phyloP scores from a whole-genome alignment of 2,113 vertebrate genomes.

The Megaleporinus macrocephalus region DNA sequence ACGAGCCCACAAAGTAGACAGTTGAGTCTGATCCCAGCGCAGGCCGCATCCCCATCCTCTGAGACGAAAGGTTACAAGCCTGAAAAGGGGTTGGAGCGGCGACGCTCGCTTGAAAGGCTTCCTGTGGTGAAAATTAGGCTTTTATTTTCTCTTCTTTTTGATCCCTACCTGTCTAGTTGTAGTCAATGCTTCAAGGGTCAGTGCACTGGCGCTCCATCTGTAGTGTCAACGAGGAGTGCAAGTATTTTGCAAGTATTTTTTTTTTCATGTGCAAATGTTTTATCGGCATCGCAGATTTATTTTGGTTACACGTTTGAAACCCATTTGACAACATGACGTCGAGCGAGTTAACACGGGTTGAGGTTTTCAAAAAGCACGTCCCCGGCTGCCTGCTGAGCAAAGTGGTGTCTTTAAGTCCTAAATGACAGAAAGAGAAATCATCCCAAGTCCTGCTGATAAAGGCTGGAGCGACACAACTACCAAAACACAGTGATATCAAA shows the following conservation, averaged over 20 bases:
- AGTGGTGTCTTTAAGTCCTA: slow-evolving; percentile 4
- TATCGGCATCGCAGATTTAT: neutral
- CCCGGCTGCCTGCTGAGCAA: neutral
- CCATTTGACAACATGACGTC: slow-evolving; percentile 2
- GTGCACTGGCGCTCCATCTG: neutral
- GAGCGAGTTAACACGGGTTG: neutral
- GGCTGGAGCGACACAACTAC: neutral
- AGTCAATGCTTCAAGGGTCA: slow-evolving; percentile 36
- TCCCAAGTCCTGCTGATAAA: neutral
- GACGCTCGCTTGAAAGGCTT: slow-evolving; percentile 42
- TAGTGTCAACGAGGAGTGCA: slow-evolving; percentile 13
- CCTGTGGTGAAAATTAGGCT: slow-evolving; percentile 39
- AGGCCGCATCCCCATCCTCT: slow-evolving; percentile 51
- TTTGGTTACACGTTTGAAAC: slow-evolving; percentile 16
- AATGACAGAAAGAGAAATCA: neutral
- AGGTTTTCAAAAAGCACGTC: neutral
- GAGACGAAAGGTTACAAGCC: slow-evolving; percentile 42
- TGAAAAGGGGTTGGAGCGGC: slow-evolving; percentile 39
- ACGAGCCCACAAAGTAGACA: slow-evolving; percentile 33
- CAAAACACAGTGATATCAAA: neutral
- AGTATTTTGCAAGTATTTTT: slow-evolving; percentile 5
- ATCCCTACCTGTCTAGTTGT: slow-evolving; percentile 16
- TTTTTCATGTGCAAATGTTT: slow-evolving; percentile 14
- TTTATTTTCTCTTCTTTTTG: slow-evolving; percentile 21
- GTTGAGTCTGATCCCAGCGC: slow-evolving; percentile 40